Conservation (phyloP, 30 jellyfish, hydroid and myxozoan species). For the Mastigias papua region DNA sequence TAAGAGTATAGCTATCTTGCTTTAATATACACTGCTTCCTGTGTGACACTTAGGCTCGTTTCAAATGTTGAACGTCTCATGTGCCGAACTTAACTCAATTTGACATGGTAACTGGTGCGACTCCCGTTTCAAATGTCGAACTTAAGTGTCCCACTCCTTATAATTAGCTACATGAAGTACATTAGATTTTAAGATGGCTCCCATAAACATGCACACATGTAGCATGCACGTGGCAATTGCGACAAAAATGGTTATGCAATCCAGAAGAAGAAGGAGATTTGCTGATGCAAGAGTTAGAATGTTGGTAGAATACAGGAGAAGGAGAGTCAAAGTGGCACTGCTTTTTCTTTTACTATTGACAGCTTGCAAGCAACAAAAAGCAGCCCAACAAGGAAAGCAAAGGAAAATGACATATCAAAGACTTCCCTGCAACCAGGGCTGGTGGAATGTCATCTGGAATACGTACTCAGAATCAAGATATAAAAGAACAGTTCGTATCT, state of each 20-base stretch:
- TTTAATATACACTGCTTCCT: too few species aligned
- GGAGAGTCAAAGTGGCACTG: background rate
- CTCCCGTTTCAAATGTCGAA: background rate
- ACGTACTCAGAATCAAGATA: slow-evolving; percentile 38
- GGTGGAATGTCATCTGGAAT: slow-evolving; percentile 56
- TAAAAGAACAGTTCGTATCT: slow-evolving; percentile 44
- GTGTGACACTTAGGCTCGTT: too few species aligned
- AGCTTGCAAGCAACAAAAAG: background rate
- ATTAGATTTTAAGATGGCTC: background rate
- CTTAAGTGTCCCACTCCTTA: background rate
- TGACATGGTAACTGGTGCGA: background rate
- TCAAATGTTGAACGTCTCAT: background rate
- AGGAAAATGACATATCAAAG: background rate
- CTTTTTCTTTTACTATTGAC: background rate
- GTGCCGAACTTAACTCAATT: background rate
- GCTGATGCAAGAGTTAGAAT: background rate
- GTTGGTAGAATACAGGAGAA: background rate
- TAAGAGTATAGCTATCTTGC: too few species aligned
- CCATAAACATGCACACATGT: background rate
- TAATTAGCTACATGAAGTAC: background rate
- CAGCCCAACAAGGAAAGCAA: background rate
- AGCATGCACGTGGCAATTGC: background rate
- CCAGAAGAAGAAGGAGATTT: background rate
- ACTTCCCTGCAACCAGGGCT: slow-evolving; percentile 35
- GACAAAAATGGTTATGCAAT: background rate